A percentile compares a stretch with the other conserved stretches of the same genome.
Conservation (phyloP, 2,797 vertebrate genomes). For the Oreochromis grahami region DNA sequence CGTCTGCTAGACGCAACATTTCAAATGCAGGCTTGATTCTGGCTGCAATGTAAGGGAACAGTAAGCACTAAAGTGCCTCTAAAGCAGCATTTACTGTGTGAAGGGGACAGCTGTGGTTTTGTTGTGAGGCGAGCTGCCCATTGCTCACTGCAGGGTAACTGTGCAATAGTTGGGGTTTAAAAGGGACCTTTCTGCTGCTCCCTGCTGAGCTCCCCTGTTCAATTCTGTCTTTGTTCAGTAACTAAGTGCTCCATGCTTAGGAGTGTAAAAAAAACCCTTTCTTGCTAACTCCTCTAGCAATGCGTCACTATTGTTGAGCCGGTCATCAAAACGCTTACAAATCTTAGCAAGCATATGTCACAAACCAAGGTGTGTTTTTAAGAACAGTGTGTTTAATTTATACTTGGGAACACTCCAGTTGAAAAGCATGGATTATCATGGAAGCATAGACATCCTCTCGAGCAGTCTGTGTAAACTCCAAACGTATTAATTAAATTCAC, state of each 20-base stretch:
- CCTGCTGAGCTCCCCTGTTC: conserved; percentile 61
- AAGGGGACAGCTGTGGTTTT: conserved; percentile 70
- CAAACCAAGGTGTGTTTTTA: conserved; percentile 42
- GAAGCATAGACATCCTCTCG: conserved; percentile 12
- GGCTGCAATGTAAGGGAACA: conserved; percentile 27
- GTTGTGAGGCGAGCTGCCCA: conserved; percentile 55
- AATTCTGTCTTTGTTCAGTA: conserved; percentile 66
- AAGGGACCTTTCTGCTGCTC: conserved; percentile 43
- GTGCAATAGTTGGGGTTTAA: conserved; percentile 55
- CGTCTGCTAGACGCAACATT: neutral
- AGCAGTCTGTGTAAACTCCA: conserved; percentile 20
- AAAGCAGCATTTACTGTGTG: conserved; percentile 54
- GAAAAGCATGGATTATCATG: conserved; percentile 28
- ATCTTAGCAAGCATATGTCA: conserved; percentile 55
- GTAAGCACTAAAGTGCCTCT: conserved; percentile 66
- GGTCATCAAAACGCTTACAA: conserved; percentile 57
- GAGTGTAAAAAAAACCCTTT: conserved; percentile 4
- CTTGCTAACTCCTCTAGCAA: conserved; percentile 26
- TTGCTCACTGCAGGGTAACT: conserved; percentile 59
- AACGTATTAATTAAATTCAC: conserved; percentile 18
- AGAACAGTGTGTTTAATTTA: neutral
- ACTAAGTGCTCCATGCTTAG: conserved; percentile 58
- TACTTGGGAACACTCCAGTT: conserved; percentile 2
- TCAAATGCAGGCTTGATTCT: conserved; percentile 4
- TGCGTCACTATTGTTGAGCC: conserved; percentile 36